Percentiles rank a stretch among this genome's conserved stretches.
Conservation (phyloP, 2,797 vertebrate species). For the Carcharodon carcharias region DNA sequence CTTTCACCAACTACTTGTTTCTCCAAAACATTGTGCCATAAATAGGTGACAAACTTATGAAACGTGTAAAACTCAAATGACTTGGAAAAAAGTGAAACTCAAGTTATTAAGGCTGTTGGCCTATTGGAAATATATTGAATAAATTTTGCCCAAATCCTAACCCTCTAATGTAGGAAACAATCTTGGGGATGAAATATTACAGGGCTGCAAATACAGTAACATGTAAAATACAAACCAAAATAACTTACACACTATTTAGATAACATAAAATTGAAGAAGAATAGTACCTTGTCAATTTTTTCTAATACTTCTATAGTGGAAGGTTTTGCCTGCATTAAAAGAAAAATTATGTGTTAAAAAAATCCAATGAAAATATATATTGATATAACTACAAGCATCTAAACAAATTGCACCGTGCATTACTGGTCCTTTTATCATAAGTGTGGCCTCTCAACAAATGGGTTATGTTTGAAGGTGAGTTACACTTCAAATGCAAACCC, state of each 20-base stretch:
- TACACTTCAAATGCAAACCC: background rate
- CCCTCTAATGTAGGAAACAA: background rate
- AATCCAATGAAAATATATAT: background rate
- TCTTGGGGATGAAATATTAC: background rate
- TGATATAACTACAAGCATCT: background rate
- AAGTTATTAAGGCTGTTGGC: background rate
- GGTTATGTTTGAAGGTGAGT: background rate
- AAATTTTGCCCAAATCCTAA: background rate
- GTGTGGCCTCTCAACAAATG: background rate
- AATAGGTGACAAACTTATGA: background rate
- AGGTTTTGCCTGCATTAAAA: slow-evolving; percentile 72
- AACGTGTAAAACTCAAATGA: background rate
- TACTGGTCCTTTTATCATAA: background rate
- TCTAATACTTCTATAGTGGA: slow-evolving; percentile 91
- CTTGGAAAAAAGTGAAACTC: background rate
- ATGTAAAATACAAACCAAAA: background rate
- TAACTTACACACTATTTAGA: background rate
- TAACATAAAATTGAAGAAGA: slow-evolving; percentile 40
- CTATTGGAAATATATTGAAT: background rate
- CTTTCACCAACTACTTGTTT: background rate
- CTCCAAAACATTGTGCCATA: background rate
- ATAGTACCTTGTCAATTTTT: slow-evolving; percentile 88
- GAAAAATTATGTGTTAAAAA: slow-evolving; percentile 41
- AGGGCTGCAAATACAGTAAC: background rate
- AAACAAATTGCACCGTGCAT: background rate